phyloP scores from a whole-genome alignment of 2,888 invertebrate species.

The Nemotelus nigrinus region DNA sequence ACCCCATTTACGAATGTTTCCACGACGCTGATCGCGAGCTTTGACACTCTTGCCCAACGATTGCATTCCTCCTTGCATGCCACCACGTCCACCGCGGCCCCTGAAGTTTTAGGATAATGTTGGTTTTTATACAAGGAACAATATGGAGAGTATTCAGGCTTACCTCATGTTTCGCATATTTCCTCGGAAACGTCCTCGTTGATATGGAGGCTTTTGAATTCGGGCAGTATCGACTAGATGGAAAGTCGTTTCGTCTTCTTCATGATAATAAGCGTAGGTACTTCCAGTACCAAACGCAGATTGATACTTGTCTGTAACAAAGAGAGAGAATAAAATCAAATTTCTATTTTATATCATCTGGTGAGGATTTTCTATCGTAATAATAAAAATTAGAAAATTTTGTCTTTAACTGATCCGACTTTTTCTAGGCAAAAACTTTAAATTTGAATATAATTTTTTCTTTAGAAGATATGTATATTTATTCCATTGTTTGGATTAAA shows the following conservation, averaged over 20 bases:
- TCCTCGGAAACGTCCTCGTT: constrained; percentile 88
- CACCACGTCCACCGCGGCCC: constrained; percentile 74
- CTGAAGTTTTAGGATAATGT: constrained; percentile 49
- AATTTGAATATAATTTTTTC: too few species aligned
- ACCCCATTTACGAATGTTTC: constrained; percentile 86
- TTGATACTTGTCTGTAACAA: constrained; percentile 80
- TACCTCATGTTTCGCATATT: constrained; percentile 77
- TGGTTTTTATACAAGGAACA: background rate
- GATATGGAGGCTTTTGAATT: constrained; percentile 90
- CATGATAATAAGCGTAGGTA: constrained; percentile 98
- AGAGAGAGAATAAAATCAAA: too few species aligned
- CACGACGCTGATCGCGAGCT: constrained; percentile 79
- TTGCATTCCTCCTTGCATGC: constrained; percentile 79
- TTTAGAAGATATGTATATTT: too few species aligned
- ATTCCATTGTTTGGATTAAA: too few species aligned
- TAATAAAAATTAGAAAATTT: too few species aligned
- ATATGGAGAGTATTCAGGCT: constrained; percentile 6
- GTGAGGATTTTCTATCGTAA: too few species aligned
- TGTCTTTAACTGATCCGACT: too few species aligned
- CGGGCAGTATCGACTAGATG: constrained; percentile 96
- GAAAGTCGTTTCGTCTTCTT: constrained; percentile 98
- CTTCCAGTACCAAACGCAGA: constrained; percentile 94
- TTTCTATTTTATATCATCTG: too few species aligned
- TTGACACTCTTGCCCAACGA: constrained; percentile 84
- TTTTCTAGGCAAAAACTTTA: too few species aligned